Conservation (phyloP, 2,888 invertebrate genomes). For the Hyposoter didymator region DNA sequence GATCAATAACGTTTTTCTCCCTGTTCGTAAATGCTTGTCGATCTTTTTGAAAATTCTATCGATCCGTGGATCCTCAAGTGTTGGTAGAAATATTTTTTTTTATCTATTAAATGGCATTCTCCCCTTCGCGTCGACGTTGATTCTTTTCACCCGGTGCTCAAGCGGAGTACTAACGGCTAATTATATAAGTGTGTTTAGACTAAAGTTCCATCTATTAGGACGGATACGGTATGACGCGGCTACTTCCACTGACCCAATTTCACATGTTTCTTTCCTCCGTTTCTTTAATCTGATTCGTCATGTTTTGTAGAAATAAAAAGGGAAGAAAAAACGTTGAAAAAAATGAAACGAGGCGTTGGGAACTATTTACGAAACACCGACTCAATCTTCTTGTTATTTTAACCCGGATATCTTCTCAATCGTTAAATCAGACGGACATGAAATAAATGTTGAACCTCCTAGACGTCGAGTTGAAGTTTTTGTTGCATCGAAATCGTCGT, state of each 20-base stretch:
- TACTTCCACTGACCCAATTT: conserved; percentile 73
- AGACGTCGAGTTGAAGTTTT: conserved; percentile 9
- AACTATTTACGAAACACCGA: conserved; percentile 52
- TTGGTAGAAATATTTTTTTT: conserved; percentile 61
- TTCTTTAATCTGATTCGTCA: conserved; percentile 14
- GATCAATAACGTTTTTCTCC: conserved; percentile 4
- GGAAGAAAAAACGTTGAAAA: not conserved
- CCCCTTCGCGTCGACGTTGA: conserved; percentile 41
- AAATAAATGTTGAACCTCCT: conserved; percentile 40
- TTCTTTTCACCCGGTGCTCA: conserved; percentile 69
- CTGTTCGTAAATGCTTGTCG: not conserved
- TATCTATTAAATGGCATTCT: conserved; percentile 49
- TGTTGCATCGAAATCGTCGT: not conserved
- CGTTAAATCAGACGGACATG: conserved; percentile 52
- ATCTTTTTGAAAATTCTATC: conserved; percentile 46
- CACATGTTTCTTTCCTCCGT: conserved; percentile 31
- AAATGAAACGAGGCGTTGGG: conserved; percentile 38
- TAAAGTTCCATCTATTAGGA: conserved; percentile 82
- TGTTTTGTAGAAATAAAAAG: not conserved
- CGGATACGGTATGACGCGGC: conserved; percentile 82
- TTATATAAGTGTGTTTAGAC: conserved; percentile 65
- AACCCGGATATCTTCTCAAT: conserved; percentile 26
- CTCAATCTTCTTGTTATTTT: conserved; percentile 2
- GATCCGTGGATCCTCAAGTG: conserved; percentile 62
- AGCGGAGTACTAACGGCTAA: conserved; percentile 70